Evolutionary conservation across 2,797 vertebrate species (phyloP), one percentile per base, ranked within the genome.

Genomic region (Garrulus glandarius): DNA sequence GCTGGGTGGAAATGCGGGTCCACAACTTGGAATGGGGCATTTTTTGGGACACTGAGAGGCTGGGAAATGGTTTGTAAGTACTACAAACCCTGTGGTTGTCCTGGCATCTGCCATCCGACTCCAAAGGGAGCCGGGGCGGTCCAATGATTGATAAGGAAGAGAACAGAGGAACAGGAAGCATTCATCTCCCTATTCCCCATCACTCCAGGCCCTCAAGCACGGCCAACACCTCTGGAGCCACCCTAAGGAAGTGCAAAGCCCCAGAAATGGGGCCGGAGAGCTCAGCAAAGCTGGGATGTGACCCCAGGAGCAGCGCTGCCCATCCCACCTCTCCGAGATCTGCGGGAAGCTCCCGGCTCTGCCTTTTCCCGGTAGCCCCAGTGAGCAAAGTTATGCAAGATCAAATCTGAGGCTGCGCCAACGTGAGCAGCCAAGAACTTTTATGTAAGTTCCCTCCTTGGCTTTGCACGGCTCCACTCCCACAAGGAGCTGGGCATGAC

Each of bases 401-500:
- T 36, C 64, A 85, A 64, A 59, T 20, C 75, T 20, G 89, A 96
- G 87, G 87, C 91, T 63, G 9, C 1, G 6, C 44, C 23, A 67
- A 26, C 12, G 39, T 0, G 7, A 96, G 89, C 93, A 96, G 95
- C 95, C 95, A 93, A 87, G 87, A 93, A 93, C 36, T 91, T 94
- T 92, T 91, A 94, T 93, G 68, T 91, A 93, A 87, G 89, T 82
- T 85, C 89, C 81, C 77, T 86, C 22, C 10, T 56, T 82, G 84
- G 87, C 84, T 96, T 37, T 17, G 59, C 84, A 19, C 6, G 3
- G 93, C 89, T 93, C 59, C 71, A 22, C 91, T 91, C 89, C 92
- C 92, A 70, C 74, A 8, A 55, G 95, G 80, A 94, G 88, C 87
- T 59, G 77, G 89, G 93, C 68, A 86, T 1, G 7, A 39, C 9